Evolutionary conservation across 1,140 invertebrate species (phyloP).

Genomic region (Scaptomyza graminum): DNA sequence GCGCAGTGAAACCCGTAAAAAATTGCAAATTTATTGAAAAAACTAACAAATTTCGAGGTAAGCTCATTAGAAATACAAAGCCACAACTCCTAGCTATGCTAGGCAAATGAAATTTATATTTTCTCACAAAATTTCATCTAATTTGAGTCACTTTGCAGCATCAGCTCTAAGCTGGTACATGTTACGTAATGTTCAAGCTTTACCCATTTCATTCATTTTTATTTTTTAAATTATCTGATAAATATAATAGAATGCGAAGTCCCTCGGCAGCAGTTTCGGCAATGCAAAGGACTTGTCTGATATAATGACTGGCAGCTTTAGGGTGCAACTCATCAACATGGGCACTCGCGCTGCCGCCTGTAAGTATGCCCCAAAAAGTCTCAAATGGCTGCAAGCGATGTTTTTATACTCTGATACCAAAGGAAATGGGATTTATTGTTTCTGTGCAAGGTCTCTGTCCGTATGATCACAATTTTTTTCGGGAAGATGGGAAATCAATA

Average conservation of each 20-base stretch:
- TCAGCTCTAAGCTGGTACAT: not conserved
- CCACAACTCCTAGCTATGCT: not conserved
- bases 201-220: not conserved
- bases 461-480: too few relatives aligned
- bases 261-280: slow-evolving; percentile 82
- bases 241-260: slow-evolving; percentile 82
- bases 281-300: slow-evolving; percentile 83
- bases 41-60: slow-evolving; percentile 83
- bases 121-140: slow-evolving; percentile 14
- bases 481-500: too few relatives aligned
- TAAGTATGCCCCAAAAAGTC: slow-evolving; percentile 85
- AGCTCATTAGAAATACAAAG: slow-evolving; percentile 28
- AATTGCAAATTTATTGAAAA: slow-evolving; percentile 84
- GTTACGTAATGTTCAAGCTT: slow-evolving; percentile 51
- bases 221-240: slow-evolving; percentile 8
- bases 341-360: slow-evolving; percentile 89
- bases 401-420: not conserved
- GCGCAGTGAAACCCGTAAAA: slow-evolving; percentile 73
- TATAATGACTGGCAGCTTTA: slow-evolving; percentile 85
- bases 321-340: slow-evolving; percentile 89
- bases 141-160: slow-evolving; percentile 26
- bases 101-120: slow-evolving; percentile 26
- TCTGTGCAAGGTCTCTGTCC: too few relatives aligned
- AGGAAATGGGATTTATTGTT: too few relatives aligned
- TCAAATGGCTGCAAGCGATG: slow-evolving; percentile 17